Evolutionary conservation across 2,888 invertebrate species (phyloP).

Genomic region (Therioaphis trifolii): DNA sequence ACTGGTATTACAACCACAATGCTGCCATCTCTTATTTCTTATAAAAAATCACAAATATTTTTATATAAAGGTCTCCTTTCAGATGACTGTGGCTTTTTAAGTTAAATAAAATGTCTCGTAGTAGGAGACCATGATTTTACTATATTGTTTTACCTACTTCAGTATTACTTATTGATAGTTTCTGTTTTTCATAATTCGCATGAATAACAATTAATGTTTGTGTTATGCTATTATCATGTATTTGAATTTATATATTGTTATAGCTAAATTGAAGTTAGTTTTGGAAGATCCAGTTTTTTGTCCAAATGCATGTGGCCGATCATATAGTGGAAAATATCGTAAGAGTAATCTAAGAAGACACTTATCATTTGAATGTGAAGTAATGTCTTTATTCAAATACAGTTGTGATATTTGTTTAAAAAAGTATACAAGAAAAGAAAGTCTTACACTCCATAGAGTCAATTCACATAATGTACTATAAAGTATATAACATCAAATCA

Average conservation of each 20-base stretch:
- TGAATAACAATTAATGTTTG: background rate
- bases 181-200: constrained; percentile 20
- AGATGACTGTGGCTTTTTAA: no score
- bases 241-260: constrained; percentile 63
- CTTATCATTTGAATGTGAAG: constrained; percentile 56
- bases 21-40: no score
- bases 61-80: no score
- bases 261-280: constrained; percentile 27
- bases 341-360: constrained; percentile 52
- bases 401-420: constrained; percentile 41
- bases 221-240: constrained; percentile 66
- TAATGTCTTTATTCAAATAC: constrained; percentile 29
- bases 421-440: constrained; percentile 41
- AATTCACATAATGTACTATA: constrained; percentile 42
- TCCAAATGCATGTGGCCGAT: constrained; percentile 62
- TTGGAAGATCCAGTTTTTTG: constrained; percentile 50
- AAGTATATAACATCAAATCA: no score
- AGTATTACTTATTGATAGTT: no score
- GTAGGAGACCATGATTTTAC: no score
- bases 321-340: constrained; percentile 57
- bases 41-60: no score
- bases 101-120: no score
- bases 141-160: no score
- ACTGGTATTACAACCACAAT: no score
- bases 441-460: constrained; percentile 26